Conservation (phyloP, 2,797 vertebrate genomes). For the Syncerus caffer region DNA sequence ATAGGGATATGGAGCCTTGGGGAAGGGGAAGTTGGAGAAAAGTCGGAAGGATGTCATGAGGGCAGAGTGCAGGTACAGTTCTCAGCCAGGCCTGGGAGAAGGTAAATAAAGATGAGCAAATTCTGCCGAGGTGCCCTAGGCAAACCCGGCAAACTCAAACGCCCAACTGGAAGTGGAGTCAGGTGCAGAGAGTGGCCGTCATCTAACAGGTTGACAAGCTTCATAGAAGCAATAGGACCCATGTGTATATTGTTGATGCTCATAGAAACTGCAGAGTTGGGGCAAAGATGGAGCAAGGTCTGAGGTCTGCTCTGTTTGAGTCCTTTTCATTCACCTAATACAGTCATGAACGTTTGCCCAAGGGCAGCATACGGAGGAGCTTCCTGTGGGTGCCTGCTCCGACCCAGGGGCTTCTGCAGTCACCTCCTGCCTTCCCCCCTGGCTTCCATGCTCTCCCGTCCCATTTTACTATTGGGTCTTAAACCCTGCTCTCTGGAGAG, state of each 20-base stretch:
- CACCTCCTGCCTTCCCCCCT: not conserved
- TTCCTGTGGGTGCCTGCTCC: not conserved
- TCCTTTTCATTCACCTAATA: not conserved
- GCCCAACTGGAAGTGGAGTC: not conserved
- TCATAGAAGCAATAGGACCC: not conserved
- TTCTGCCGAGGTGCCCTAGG: not conserved
- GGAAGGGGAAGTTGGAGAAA: not conserved
- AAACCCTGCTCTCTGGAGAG: not conserved
- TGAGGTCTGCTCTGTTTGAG: not conserved
- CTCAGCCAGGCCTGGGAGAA: not conserved
- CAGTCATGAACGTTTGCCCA: too few relatives aligned
- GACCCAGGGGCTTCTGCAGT: not conserved
- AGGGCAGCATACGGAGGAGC: accelerated
- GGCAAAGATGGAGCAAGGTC: too few relatives aligned
- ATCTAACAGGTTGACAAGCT: not conserved
- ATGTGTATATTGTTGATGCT: not conserved
- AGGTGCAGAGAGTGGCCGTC: not conserved
- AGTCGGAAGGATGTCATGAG: not conserved
- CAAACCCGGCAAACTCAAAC: not conserved
- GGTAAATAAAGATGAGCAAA: not conserved
- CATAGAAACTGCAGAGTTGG: not conserved
- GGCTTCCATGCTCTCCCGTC: not conserved
- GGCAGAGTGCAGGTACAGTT: accelerated
- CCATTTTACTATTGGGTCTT: not conserved
- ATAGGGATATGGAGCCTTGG: not conserved